phyloP scores from a whole-genome alignment of 1,140 invertebrate species.

The Meloidogyne chitwoodi region DNA sequence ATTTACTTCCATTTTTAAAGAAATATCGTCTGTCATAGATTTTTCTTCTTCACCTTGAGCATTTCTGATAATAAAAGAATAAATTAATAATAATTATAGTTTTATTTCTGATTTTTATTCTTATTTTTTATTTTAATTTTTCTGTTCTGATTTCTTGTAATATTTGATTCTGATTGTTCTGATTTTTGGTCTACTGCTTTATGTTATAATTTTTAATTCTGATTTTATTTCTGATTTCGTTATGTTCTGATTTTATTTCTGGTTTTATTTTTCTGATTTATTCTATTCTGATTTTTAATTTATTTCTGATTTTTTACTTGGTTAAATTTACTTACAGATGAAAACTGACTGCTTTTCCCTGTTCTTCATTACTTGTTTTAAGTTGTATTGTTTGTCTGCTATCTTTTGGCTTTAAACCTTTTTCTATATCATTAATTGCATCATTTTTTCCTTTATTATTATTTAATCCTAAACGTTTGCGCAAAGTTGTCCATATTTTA shows the following conservation, averaged over 20 bases:
- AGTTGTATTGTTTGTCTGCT: neutral
- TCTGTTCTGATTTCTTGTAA: no score
- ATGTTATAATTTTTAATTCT: no score
- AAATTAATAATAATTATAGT: no score
- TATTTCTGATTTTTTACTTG: neutral
- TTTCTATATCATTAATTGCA: neutral
- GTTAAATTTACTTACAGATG: neutral
- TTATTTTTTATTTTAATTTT: no score
- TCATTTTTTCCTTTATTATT: constrained; percentile 9
- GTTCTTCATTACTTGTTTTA: neutral
- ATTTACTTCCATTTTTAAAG: constrained; percentile 7
- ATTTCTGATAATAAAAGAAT: neutral
- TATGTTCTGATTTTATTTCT: neutral
- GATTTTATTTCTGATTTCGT: no score
- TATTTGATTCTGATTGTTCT: no score
- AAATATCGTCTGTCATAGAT: neutral
- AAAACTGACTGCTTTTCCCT: constrained; percentile 12
- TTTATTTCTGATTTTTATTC: no score
- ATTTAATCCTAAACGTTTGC: constrained; percentile 2
- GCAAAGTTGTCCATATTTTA: neutral
- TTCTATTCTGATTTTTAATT: neutral
- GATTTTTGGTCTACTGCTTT: no score
- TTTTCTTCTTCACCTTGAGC: neutral
- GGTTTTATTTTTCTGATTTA: no score
- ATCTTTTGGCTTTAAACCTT: neutral